Evolutionary conservation across 1,140 invertebrate species (phyloP).

Genomic region (Palaemon carinicauda): DNA sequence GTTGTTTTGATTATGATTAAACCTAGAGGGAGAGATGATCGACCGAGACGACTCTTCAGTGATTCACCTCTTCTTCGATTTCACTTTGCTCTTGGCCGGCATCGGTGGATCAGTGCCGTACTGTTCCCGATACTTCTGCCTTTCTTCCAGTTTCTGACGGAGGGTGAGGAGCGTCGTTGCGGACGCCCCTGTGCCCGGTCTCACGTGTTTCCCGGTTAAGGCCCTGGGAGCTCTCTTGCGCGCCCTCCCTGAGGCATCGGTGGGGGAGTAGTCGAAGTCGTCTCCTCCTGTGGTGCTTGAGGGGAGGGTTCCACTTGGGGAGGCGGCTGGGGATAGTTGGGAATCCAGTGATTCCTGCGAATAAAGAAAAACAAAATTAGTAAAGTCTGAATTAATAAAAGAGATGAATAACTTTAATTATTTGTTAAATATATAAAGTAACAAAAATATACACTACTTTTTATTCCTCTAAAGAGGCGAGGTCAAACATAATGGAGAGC

Average conservation of each 20-base stretch:
- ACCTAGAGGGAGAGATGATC: no score
- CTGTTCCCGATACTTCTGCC: slow-evolving; percentile 61
- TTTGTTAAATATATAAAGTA: no score
- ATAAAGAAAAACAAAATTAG: no score
- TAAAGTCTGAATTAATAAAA: no score
- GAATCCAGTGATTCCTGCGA: background rate
- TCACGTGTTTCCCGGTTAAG: slow-evolving; percentile 67
- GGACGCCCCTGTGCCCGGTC: slow-evolving; percentile 67
- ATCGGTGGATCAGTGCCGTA: slow-evolving; percentile 25
- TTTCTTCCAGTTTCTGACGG: slow-evolving; percentile 66
- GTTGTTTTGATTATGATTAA: no score
- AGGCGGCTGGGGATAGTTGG: background rate
- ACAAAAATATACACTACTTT: no score
- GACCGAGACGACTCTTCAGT: no score
- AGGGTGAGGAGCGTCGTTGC: slow-evolving; percentile 66
- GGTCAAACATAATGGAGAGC: no score
- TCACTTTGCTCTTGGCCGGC: slow-evolving; percentile 5
- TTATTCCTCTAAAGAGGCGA: background rate
- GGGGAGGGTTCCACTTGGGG: slow-evolving; percentile 16
- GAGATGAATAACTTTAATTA: background rate
- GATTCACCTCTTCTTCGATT: slow-evolving; percentile 18
- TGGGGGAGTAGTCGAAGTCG: slow-evolving; percentile 2
- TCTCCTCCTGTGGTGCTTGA: slow-evolving; percentile 35
- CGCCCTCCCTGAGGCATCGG: slow-evolving; percentile 10
- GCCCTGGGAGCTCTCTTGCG: slow-evolving; percentile 65